These are phyloP conservation scores for Opisthocomus hoazin DNA, from an alignment of 2,113 vertebrate genomes.

Conservation along the genomic window DNA sequence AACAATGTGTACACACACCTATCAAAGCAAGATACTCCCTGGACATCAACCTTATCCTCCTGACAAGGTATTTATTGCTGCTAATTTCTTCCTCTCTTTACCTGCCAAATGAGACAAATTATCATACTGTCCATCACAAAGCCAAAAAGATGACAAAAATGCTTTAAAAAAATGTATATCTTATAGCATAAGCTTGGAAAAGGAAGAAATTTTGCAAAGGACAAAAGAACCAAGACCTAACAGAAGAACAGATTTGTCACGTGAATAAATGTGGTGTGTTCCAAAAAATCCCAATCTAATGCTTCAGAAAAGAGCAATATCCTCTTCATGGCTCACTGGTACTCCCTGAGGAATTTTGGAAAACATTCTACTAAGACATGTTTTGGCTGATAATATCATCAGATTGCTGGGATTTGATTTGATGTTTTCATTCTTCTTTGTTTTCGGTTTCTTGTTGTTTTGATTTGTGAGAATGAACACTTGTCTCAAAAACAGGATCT, in stretches of 20 bases:
- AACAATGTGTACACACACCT: neutral
- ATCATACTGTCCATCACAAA: neutral
- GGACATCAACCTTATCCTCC: neutral
- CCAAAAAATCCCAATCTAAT: neutral
- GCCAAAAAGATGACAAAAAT: neutral
- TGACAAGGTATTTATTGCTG: neutral
- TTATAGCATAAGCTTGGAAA: neutral
- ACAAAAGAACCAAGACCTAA: neutral
- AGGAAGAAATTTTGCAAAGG: neutral
- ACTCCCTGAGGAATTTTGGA: conserved; percentile 20
- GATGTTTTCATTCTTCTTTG: conserved; percentile 41
- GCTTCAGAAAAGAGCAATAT: conserved; percentile 5
- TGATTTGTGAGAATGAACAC: conserved; percentile 42
- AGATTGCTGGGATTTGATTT: conserved; percentile 9
- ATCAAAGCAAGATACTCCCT: neutral
- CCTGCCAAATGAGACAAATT: neutral
- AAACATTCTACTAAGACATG: conserved; percentile 1
- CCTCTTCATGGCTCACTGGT: conserved; percentile 9
- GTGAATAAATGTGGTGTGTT: neutral
- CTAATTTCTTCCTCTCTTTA: neutral
- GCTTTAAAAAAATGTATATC: neutral
- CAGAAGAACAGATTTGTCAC: neutral
- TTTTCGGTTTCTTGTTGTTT: conserved; percentile 29
- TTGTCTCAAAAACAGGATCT: conserved; percentile 62
- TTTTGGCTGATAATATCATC: conserved; percentile 2